A percentile compares a stretch with the other conserved stretches of the same genome.
Evolutionary conservation across 1,140 invertebrate species (phyloP).

Genomic region (Pollicipes pollicipes): DNA sequence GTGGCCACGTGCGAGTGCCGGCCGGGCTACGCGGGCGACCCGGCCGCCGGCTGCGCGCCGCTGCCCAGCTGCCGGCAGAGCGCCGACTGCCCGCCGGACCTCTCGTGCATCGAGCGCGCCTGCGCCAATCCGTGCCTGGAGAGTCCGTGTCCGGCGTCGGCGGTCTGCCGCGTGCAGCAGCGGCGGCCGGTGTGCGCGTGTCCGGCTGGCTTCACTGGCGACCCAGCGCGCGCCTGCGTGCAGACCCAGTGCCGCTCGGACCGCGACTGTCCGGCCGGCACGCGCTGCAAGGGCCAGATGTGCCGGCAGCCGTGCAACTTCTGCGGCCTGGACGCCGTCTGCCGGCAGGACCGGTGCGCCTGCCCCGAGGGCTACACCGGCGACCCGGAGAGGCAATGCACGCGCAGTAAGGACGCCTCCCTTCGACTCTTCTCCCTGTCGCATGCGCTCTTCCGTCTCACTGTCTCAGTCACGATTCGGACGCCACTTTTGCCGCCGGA

Average conservation of each 20-base stretch:
- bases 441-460: slow-evolving; percentile 55
- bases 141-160: slow-evolving; percentile 13
- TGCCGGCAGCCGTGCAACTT: slow-evolving; percentile 60
- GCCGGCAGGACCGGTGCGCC: slow-evolving; percentile 37
- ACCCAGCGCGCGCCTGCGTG: slow-evolving; percentile 15
- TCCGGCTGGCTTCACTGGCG: slow-evolving; percentile 15
- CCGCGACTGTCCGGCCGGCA: slow-evolving; percentile 11
- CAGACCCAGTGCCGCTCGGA: slow-evolving; percentile 12
- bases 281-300: slow-evolving; percentile 52
- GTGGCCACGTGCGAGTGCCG: slow-evolving; percentile 50
- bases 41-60: slow-evolving; percentile 46
- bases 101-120: slow-evolving; percentile 23
- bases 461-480: no score
- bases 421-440: slow-evolving; percentile 64
- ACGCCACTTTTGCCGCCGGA: no score
- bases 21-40: slow-evolving; percentile 43
- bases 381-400: slow-evolving; percentile 18
- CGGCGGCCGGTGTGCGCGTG: slow-evolving; percentile 52
- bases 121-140: slow-evolving; percentile 20
- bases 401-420: slow-evolving; percentile 18
- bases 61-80: slow-evolving; percentile 28
- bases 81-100: slow-evolving; percentile 23
- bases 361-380: slow-evolving; percentile 20
- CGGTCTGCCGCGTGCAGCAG: slow-evolving; percentile 48
- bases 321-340: slow-evolving; percentile 63